These are phyloP conservation scores for Allophyes oxyacanthae DNA, from an alignment of 2,888 invertebrate species.

Conservation along the genomic window DNA sequence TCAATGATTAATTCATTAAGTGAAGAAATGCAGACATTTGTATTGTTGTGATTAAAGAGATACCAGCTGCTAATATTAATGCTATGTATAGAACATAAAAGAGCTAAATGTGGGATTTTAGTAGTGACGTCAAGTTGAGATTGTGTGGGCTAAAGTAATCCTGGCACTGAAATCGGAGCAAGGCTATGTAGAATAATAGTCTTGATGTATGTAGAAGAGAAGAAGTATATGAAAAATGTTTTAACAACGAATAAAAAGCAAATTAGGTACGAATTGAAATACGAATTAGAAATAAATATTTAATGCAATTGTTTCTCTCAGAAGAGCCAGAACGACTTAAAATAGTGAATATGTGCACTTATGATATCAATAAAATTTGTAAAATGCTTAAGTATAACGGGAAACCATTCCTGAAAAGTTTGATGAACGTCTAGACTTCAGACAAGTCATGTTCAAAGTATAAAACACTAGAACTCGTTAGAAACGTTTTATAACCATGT, in stretches of 20 bases:
- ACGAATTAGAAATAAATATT: slow-evolving; percentile 5
- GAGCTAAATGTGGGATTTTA: slow-evolving; percentile 14
- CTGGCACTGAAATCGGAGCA: slow-evolving; percentile 31
- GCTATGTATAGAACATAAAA: slow-evolving; percentile 10
- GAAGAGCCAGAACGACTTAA: too few species aligned
- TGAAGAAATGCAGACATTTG: too few species aligned
- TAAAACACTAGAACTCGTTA: slow-evolving; percentile 17
- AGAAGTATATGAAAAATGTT: slow-evolving; percentile 9
- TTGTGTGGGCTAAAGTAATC: slow-evolving; percentile 36
- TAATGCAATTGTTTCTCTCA: too few species aligned
- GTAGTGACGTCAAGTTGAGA: slow-evolving; percentile 14
- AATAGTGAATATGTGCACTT: background rate
- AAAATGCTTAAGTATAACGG: slow-evolving; percentile 10
- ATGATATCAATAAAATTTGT: slow-evolving; percentile 23
- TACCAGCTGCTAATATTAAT: slow-evolving; percentile 7
- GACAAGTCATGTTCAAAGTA: slow-evolving; percentile 26
- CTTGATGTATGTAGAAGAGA: slow-evolving; percentile 5
- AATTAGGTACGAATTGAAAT: slow-evolving; percentile 6
- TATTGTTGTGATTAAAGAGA: too few species aligned
- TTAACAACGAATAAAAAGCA: slow-evolving; percentile 11
- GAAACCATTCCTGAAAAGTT: slow-evolving; percentile 28
- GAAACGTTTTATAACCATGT: slow-evolving; percentile 9
- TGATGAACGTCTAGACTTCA: slow-evolving; percentile 45
- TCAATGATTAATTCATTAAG: slow-evolving; percentile 7
- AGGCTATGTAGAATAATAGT: slow-evolving; percentile 28